Conservation (phyloP, 1,140 invertebrate genomes). For the Teleopsis dalmanni region DNA sequence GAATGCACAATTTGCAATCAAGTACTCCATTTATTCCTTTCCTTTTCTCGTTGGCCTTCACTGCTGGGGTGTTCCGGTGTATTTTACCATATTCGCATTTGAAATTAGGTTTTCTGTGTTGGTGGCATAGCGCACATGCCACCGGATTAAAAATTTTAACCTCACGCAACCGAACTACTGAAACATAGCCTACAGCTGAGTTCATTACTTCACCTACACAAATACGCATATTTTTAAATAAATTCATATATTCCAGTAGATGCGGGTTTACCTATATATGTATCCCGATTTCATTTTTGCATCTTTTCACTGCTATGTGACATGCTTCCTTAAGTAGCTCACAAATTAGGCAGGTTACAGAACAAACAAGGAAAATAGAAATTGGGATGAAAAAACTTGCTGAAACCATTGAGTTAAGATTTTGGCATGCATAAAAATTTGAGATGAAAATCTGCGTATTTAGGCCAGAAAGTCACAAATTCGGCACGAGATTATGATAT, state of each 20-base stretch:
- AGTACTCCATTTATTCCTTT: neutral
- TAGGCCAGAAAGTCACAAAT: slow-evolving; percentile 1
- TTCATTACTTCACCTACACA: neutral
- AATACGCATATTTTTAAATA: neutral
- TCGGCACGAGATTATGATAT: slow-evolving; percentile 6
- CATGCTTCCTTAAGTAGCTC: slow-evolving; percentile 3
- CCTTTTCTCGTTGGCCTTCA: neutral
- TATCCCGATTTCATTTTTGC: too few species aligned
- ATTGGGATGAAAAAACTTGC: too few species aligned
- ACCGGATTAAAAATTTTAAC: too few species aligned
- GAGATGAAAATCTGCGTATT: neutral
- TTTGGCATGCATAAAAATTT: slow-evolving; percentile 2
- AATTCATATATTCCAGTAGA: neutral
- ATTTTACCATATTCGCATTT: too few species aligned
- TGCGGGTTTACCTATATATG: neutral
- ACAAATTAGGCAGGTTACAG: slow-evolving; percentile 5
- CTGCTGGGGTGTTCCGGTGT: too few species aligned
- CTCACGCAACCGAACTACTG: neutral
- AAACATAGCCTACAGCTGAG: neutral
- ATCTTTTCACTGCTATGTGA: neutral
- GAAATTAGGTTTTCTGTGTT: neutral
- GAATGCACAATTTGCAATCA: slow-evolving; percentile 2
- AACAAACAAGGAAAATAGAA: too few species aligned
- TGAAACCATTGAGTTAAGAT: neutral
- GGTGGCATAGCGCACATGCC: too few species aligned